These are phyloP conservation scores for Alosa sapidissima DNA, from an alignment of 2,797 vertebrate species.

Conservation along the genomic window DNA sequence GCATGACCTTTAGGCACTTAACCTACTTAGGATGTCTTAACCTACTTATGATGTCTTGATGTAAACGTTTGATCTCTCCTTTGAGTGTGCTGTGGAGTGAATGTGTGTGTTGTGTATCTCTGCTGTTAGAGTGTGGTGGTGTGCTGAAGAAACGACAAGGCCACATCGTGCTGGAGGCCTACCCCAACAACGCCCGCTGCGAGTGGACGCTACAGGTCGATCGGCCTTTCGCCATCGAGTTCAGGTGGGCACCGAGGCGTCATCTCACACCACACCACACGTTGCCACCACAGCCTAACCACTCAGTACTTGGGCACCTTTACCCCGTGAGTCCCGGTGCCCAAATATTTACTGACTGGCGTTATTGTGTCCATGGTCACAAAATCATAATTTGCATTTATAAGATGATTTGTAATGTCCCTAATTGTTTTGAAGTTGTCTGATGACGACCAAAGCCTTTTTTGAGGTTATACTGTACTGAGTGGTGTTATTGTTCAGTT, in stretches of 20 bases:
- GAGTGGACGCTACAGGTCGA: slow-evolving; percentile 93
- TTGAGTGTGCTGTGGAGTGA: not conserved
- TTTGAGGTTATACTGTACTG: not conserved
- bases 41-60: not conserved
- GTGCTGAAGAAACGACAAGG: slow-evolving; percentile 85
- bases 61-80: not conserved
- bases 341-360: not conserved
- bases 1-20: too few species aligned
- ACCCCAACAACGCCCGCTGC: slow-evolving; percentile 91
- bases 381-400: not conserved
- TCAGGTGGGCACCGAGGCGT: slow-evolving; percentile 75
- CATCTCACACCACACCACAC: not conserved
- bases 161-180: slow-evolving; percentile 92
- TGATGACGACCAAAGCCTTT: not conserved
- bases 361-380: not conserved
- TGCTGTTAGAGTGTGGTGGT: slow-evolving; percentile 84
- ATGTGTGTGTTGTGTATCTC: not conserved
- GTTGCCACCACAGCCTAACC: slow-evolving; percentile 23
- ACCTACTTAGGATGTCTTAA: not conserved
- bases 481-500: not conserved
- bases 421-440: not conserved
- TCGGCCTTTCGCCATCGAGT: slow-evolving; percentile 83
- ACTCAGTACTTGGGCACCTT: not conserved
- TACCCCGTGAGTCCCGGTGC: not conserved
- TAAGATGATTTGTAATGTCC: not conserved